Evolutionary conservation across 2,797 vertebrate species (phyloP).

Genomic region (Ctenopoma kingsleyae): DNA sequence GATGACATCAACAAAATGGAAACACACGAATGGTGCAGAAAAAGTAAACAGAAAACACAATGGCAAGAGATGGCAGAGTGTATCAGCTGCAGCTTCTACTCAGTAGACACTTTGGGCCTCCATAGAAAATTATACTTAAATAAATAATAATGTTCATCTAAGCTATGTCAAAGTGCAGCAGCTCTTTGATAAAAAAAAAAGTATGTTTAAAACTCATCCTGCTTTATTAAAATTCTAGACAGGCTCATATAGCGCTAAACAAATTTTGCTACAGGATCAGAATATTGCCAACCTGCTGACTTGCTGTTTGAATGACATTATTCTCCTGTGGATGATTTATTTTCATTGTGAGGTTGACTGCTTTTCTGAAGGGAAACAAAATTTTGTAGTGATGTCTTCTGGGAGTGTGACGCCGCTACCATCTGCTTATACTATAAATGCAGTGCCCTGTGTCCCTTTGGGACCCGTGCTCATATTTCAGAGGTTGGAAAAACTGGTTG

Average conservation of each 20-base stretch:
- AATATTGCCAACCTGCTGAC: constrained; percentile 52
- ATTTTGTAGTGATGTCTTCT: constrained; percentile 35
- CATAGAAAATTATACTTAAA: constrained; percentile 24
- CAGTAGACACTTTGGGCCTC: constrained; percentile 1
- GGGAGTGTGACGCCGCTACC: constrained; percentile 52
- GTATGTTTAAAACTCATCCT: constrained; percentile 1
- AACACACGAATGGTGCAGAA: not conserved
- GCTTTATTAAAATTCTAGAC: constrained; percentile 46
- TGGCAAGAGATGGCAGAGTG: not conserved
- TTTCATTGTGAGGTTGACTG: constrained; percentile 58
- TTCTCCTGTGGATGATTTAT: constrained; percentile 46
- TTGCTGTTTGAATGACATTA: constrained; percentile 52
- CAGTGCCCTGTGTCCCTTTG: constrained; percentile 51
- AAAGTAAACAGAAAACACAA: constrained; percentile 8
- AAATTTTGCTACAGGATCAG: constrained; percentile 52
- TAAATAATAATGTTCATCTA: constrained; percentile 15
- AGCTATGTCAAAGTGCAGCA: constrained; percentile 30
- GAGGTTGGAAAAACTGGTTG: constrained; percentile 48
- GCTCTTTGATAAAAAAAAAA: constrained; percentile 44
- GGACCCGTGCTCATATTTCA: constrained; percentile 46
- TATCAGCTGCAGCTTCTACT: not conserved
- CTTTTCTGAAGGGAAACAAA: constrained; percentile 52
- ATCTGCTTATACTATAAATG: constrained; percentile 62
- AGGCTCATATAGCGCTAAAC: constrained; percentile 33
- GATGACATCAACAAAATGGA: constrained; percentile 10